A percentile compares a stretch with the other conserved stretches of the same genome.
phyloP scores from a whole-genome alignment of 2,888 invertebrate genomes.

The Flexamia atlantica region DNA sequence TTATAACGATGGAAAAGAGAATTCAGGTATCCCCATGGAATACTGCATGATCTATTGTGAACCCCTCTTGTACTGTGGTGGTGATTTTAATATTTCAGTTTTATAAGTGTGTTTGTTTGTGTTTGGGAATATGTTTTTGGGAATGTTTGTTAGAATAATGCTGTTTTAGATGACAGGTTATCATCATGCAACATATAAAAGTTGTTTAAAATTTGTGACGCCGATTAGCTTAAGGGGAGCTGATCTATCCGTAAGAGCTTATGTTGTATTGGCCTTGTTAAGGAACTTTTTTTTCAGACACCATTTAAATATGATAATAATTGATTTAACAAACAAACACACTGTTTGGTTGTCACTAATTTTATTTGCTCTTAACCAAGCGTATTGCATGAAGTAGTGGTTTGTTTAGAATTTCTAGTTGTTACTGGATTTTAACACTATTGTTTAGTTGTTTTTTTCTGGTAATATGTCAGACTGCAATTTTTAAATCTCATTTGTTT shows the following conservation, averaged over 20 bases:
- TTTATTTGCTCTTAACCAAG: conserved; percentile 7
- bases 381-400: conserved; percentile 11
- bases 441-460: no score
- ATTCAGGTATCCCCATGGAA: conserved; percentile 78
- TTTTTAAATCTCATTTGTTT: no score
- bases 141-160: not conserved
- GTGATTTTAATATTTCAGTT: not conserved
- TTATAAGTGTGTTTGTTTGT: conserved; percentile 29
- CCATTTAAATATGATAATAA: no score
- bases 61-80: not conserved
- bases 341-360: not conserved
- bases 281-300: not conserved
- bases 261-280: no score
- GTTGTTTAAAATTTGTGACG: no score
- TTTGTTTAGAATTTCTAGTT: not conserved
- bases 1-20: conserved; percentile 96
- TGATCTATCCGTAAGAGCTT: no score
- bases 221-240: no score
- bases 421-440: not conserved
- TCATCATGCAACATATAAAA: no score
- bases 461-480: no score
- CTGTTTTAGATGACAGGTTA: not conserved
- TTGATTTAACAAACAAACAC: not conserved
- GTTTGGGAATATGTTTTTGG: not conserved
- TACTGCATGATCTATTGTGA: conserved; percentile 20